Evolutionary conservation across 2,113 vertebrate species (phyloP), one percentile per base, ranked within the genome.

Genomic region (Parotia lawesii): DNA sequence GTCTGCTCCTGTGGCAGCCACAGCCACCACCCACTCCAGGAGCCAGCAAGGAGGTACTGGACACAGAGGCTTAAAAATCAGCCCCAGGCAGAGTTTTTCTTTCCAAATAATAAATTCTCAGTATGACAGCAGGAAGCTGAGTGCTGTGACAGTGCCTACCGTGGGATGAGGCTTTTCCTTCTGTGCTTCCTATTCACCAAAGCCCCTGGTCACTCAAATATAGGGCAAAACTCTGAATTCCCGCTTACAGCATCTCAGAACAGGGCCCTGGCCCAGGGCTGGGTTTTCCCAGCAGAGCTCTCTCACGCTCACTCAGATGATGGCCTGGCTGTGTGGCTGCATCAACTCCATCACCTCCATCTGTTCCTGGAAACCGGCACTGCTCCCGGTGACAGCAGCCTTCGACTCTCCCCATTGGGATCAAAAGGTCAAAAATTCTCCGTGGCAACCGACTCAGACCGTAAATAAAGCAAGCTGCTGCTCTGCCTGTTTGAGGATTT

Each of bases 41-140:
- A 22, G n/a, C 5, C 48, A 2, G 3, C 0, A 0, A 47, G 10
- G 23, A n/a, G 37, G 10, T 4, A 2, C 0, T 5, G 23, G 44
- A 24, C 11, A 31, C 8, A 18, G 11, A 25, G 31, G 13, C 29
- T 65, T 66, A 12, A 56, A 73, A 51, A n/a, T 12, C 9, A 28
- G 27, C 18, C 47, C 40, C 27, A n/a, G 50, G 7, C 3, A 2
- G 7, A 1, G 11, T 9, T 35, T 35, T 29, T 29, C 35, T n/a
- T 15, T 8, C 42, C 27, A 74, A 47, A 25, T 4, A 10, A 11
- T 20, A 21, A 65, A 45, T 31, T 29, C 53, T 76, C 24, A 45
- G 37, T 10, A 4, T 13, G 42, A 21, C 27, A 62, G 22, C 1
- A 16, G 40, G 45, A 48, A 37, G 20, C 27, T 2, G 17, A n/a